Conservation (phyloP, 2,113 vertebrate species). For the Elachura formosa region DNA sequence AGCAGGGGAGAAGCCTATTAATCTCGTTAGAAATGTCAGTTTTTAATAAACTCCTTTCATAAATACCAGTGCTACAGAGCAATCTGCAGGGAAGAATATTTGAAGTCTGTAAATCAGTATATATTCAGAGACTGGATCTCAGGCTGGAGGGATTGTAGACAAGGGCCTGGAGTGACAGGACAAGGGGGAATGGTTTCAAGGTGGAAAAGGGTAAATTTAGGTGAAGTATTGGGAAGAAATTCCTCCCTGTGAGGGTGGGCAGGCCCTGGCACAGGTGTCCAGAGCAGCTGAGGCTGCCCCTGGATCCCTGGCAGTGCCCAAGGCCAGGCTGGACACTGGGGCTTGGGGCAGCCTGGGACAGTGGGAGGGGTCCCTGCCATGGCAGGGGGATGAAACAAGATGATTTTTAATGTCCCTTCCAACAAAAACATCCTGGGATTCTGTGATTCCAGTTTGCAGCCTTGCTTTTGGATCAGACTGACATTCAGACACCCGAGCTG, state of each 20-base stretch:
- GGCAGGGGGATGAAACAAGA: background rate
- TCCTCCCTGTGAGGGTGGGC: accelerated
- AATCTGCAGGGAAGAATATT: background rate
- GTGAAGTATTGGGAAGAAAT: background rate
- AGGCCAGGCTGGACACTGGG: accelerated
- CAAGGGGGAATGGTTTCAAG: background rate
- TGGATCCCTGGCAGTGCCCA: background rate
- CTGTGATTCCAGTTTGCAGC: background rate
- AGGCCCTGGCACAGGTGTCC: background rate
- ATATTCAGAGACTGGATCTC: background rate
- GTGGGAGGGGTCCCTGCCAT: background rate
- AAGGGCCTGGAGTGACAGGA: background rate
- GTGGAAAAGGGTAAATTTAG: background rate
- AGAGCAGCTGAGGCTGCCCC: background rate
- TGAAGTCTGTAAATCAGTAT: background rate
- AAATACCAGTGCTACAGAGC: background rate
- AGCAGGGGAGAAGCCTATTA: background rate
- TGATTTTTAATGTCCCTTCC: background rate
- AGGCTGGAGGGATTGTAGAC: background rate
- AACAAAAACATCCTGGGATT: background rate
- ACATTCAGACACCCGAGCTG: background rate
- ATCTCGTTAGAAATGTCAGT: background rate
- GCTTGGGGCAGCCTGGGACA: accelerated
- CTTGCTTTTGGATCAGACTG: background rate
- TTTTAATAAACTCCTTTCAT: background rate